Percentiles rank a stretch among this genome's conserved stretches.
Conservation (phyloP, 2,888 invertebrate genomes). For the Drosophila nr. fundita region DNA sequence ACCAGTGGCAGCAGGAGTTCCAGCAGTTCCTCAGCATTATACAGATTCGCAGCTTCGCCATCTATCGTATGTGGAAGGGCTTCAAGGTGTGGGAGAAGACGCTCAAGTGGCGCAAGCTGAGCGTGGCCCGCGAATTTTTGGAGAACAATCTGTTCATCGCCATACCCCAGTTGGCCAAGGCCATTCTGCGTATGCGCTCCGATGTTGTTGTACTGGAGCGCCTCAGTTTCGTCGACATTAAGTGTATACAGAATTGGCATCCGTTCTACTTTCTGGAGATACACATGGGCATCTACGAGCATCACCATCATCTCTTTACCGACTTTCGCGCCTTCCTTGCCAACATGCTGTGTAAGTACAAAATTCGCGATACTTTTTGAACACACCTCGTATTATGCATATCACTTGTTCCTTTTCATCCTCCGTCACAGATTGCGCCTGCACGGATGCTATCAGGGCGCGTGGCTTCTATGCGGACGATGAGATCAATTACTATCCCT, state of each 20-base stretch:
- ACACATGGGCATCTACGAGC: slow-evolving; percentile 86
- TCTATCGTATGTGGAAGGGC: slow-evolving; percentile 91
- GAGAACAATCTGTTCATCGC: slow-evolving; percentile 90
- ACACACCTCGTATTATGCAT: too few species aligned
- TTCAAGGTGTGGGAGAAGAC: slow-evolving; percentile 93
- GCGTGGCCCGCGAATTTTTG: slow-evolving; percentile 87
- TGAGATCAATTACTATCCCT: slow-evolving; percentile 84
- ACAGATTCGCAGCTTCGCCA: slow-evolving; percentile 89
- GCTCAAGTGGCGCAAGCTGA: slow-evolving; percentile 89
- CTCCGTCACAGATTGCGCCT: slow-evolving; percentile 86
- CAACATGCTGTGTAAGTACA: slow-evolving; percentile 87
- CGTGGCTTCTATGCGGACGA: slow-evolving; percentile 93
- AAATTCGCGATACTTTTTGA: too few species aligned
- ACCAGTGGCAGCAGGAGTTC: slow-evolving; percentile 93
- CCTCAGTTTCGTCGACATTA: slow-evolving; percentile 88
- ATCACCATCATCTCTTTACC: slow-evolving; percentile 82
- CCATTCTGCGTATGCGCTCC: slow-evolving; percentile 89
- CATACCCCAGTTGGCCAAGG: slow-evolving; percentile 89
- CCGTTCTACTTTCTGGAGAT: slow-evolving; percentile 90
- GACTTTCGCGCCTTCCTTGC: slow-evolving; percentile 86
- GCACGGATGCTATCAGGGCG: slow-evolving; percentile 90
- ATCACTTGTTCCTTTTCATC: neutral
- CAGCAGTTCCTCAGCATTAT: slow-evolving; percentile 91
- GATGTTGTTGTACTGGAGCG: slow-evolving; percentile 89
- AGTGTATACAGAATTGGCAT: slow-evolving; percentile 86